Conservation (phyloP, 2,113 vertebrate genomes). For the Ploceus nigricollis region DNA sequence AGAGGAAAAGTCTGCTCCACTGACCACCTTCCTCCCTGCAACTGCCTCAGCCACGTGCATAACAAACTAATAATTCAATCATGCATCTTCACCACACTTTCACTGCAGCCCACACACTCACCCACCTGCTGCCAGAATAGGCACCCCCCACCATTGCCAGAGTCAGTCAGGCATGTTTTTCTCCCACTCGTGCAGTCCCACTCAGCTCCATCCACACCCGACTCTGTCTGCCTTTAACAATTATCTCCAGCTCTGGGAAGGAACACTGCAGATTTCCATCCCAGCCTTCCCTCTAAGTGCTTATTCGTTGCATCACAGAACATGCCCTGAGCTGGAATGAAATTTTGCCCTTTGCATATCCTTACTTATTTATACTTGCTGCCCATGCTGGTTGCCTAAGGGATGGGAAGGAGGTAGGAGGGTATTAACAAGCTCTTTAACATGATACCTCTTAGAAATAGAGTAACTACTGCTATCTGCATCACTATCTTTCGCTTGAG, state of each 20-base stretch:
- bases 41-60: not conserved
- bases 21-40: not conserved
- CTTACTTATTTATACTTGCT: conserved; percentile 23
- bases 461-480: not conserved
- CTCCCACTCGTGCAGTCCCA: conserved; percentile 15
- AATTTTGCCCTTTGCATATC: not conserved
- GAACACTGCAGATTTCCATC: not conserved
- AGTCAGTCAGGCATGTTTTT: conserved; percentile 19
- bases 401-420: not conserved
- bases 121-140: conserved; percentile 17
- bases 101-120: not conserved
- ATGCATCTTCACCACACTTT: not conserved
- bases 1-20: not conserved
- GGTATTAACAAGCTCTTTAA: conserved; percentile 24
- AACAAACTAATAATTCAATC: conserved; percentile 9
- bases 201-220: conserved; percentile 9
- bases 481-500: not conserved
- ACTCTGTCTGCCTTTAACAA: conserved; percentile 18
- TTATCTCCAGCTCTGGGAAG: not conserved
- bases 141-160: not conserved
- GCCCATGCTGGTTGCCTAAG: not conserved
- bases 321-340: not conserved
- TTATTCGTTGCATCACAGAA: not conserved
- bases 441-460: not conserved
- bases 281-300: not conserved